Conservation (phyloP, 2,797 vertebrate genomes). For the Neopelma chrysocephalum region DNA sequence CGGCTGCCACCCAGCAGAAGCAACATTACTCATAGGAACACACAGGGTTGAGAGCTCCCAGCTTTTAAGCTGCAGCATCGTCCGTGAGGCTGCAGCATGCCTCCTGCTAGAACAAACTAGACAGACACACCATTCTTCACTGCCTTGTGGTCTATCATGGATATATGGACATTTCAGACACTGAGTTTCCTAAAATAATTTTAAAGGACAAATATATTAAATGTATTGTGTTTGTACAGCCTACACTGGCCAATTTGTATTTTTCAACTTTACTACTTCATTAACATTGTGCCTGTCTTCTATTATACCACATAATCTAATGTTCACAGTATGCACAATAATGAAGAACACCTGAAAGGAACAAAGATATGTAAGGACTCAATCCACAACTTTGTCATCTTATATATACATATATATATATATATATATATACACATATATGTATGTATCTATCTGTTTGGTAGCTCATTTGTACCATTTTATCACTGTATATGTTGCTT, state of each 20-base stretch:
- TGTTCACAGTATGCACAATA: neutral
- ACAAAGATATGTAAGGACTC: neutral
- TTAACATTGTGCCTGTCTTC: neutral
- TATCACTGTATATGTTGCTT: neutral
- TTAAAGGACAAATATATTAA: neutral
- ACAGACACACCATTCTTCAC: accelerated
- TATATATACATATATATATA: neutral
- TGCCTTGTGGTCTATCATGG: neutral
- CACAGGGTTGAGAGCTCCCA: neutral
- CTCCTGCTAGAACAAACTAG: neutral
- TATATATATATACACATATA: neutral
- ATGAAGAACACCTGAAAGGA: neutral
- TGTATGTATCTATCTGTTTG: neutral
- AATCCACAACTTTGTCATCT: neutral
- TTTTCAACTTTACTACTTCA: neutral
- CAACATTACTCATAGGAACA: accelerated
- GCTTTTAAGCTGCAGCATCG: neutral
- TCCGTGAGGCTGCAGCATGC: neutral
- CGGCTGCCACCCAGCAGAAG: neutral
- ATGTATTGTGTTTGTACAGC: neutral
- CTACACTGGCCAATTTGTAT: neutral
- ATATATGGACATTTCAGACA: neutral
- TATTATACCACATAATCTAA: neutral
- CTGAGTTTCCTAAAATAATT: neutral
- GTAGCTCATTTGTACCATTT: neutral